These are phyloP conservation scores for Theristicus caerulescens DNA, from an alignment of 2,113 vertebrate genomes.

Conservation along the genomic window DNA sequence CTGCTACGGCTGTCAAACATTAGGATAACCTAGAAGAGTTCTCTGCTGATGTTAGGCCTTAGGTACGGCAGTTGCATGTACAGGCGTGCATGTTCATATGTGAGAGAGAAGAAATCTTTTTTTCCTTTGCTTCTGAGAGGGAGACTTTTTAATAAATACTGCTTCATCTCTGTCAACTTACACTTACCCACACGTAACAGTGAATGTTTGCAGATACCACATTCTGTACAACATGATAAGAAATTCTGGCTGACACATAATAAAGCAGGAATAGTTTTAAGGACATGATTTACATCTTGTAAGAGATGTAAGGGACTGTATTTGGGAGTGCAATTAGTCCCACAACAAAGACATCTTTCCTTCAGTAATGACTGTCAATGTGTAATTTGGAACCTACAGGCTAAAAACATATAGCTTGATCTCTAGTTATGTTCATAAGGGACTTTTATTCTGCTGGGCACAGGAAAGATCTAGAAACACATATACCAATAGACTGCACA, in stretches of 20 bases:
- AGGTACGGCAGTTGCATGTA: accelerated
- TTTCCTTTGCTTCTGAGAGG: not conserved
- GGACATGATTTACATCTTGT: not conserved
- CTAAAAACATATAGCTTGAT: not conserved
- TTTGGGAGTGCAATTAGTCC: not conserved
- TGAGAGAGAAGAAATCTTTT: not conserved
- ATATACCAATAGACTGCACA: too few relatives aligned
- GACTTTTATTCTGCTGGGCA: not conserved
- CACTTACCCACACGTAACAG: not conserved
- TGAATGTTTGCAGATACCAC: not conserved
- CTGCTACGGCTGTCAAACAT: not conserved
- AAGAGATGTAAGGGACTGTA: not conserved
- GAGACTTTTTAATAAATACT: not conserved
- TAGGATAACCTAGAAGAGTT: not conserved
- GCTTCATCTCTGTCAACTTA: not conserved
- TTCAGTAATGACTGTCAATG: not conserved
- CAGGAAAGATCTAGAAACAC: not conserved
- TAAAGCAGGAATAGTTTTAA: not conserved
- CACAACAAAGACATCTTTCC: not conserved
- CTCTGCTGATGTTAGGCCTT: not conserved
- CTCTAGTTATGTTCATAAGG: not conserved
- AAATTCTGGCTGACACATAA: not conserved
- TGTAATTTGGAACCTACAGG: not conserved
- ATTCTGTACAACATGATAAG: not conserved
- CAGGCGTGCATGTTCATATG: not conserved